A percentile compares a stretch with the other conserved stretches of the same genome.
phyloP scores from a whole-genome alignment of 2,113 vertebrate genomes.

The Bothrops jararaca region DNA sequence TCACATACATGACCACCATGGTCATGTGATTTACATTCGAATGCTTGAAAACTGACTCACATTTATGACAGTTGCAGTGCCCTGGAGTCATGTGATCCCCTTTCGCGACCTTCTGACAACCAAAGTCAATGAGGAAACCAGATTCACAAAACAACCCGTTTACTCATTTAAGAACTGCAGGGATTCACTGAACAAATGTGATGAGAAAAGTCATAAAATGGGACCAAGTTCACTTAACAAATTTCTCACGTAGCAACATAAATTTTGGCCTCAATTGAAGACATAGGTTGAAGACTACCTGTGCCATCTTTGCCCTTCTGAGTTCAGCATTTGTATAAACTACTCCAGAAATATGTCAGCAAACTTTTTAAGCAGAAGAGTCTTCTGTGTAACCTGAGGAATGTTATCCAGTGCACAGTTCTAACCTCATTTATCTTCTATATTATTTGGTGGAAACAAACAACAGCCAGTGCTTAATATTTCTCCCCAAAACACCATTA shows the following conservation, averaged over 20 bases:
- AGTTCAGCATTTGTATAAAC: neutral
- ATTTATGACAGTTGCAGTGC: too few relatives aligned
- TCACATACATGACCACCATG: too few relatives aligned
- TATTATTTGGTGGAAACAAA: neutral
- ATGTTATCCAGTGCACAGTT: neutral
- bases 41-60: too few relatives aligned
- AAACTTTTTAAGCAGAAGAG: too few relatives aligned
- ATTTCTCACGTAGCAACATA: neutral
- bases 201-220: neutral
- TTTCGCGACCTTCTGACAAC: neutral
- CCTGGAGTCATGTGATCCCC: neutral
- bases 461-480: neutral
- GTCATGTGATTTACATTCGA: too few relatives aligned
- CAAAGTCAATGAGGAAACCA: neutral
- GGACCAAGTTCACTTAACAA: neutral
- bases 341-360: neutral
- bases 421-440: neutral
- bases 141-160: neutral
- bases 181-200: neutral
- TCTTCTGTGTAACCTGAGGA: neutral
- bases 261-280: too few relatives aligned
- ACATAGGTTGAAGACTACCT: neutral
- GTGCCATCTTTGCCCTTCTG: too few relatives aligned
- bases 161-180: neutral
- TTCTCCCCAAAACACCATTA: too few relatives aligned